Evolutionary conservation across 2,797 vertebrate genomes (phyloP), one percentile per base, ranked within the genome.

Genomic region (Sebastes miniatus): DNA sequence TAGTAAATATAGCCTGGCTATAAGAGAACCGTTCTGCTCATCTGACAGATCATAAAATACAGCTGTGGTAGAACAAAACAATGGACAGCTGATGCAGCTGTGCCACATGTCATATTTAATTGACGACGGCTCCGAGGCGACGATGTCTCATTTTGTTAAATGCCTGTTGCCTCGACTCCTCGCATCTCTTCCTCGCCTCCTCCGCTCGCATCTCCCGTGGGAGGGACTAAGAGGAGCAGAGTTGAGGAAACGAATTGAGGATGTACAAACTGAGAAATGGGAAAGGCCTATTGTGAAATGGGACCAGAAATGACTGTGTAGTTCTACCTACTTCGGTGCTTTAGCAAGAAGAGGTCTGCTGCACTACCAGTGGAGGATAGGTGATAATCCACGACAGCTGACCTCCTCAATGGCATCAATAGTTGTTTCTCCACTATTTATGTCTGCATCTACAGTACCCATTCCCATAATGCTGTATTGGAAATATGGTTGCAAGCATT

Each of bases 401-500:
- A 36, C 50, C 16, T 67, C 39, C 50, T 70, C 22, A 32, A 24
- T 52, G 8, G 27, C 63, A 62, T 20, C 76, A n/a, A 32, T n/a
- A 22, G 34, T 34, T 20, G 20, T 34, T 71, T 66, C 47, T 50
- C 14, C 20, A 3, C 52, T 24, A 11, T 81, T 71, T 57, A 54
- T 39, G 36, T 39, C 18, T 10, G 12, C 25, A 12, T 54, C 9
- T 47, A 22, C 43, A 47, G 43, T 47, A 47, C 13, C 63, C n/a
- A 39, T 76, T 72, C 12, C 11, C 24, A 43, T 61, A 24, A 72
- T 22, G 31, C 29, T 62, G 14, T 2, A 43, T 29, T 10, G 13
- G 50, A 80, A 32, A 77, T 69, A 58, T 59, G 20, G 66, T 64
- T 64, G 69, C 24, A 71, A 18, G 25, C n/a, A 47, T 22, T 69